Percentiles rank a stretch among this genome's conserved stretches.
These are phyloP conservation scores for Spinus olivaceus DNA, from an alignment of 2,797 vertebrate genomes.

Conservation along the genomic window DNA sequence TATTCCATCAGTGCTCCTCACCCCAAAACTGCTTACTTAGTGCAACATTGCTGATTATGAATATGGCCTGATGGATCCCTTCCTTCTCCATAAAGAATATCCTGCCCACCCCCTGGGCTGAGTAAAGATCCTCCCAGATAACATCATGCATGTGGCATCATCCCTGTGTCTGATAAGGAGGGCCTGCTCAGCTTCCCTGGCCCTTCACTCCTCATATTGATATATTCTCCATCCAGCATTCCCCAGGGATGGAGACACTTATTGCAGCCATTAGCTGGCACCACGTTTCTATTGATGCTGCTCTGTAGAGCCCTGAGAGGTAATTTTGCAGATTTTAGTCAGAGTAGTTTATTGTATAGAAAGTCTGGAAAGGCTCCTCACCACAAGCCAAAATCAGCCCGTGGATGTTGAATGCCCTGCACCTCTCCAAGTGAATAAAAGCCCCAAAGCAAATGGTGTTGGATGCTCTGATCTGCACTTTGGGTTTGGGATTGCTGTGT, in stretches of 20 bases:
- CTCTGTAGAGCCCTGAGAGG: constrained; percentile 47
- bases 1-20: constrained; percentile 35
- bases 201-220: constrained; percentile 51
- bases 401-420: background rate
- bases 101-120: constrained; percentile 41
- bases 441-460: background rate
- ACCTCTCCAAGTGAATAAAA: background rate
- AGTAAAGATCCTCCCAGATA: constrained; percentile 36
- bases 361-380: constrained; percentile 28
- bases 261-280: constrained; percentile 72
- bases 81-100: background rate
- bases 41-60: background rate
- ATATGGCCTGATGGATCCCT: constrained; percentile 30
- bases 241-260: constrained; percentile 61
- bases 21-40: constrained; percentile 43
- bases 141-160: constrained; percentile 43
- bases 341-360: constrained; percentile 3
- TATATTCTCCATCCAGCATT: constrained; percentile 50
- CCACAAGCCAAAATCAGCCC: background rate
- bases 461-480: background rate
- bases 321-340: constrained; percentile 63
- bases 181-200: constrained; percentile 27
- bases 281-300: constrained; percentile 60
- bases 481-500: background rate
- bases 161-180: background rate